Base-by-base conservation (phyloP, 2,113 vertebrate species). In the Colinus virginianus region DNA sequence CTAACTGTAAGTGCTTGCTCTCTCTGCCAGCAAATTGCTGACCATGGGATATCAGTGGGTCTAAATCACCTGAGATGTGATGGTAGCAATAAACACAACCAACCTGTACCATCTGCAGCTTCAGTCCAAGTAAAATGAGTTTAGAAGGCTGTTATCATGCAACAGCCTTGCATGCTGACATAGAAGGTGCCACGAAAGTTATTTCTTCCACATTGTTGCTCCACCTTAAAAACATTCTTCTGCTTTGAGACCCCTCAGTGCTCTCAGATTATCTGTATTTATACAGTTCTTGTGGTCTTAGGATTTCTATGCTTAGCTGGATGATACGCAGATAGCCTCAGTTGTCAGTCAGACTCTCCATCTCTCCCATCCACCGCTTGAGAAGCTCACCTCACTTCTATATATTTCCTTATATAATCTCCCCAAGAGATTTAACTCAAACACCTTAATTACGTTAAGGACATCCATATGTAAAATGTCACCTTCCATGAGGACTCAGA, bases 231-330 rank as follows among this genome's bases (percentile, higher is more conserved):
- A 92, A 77, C 26, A 79, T 21, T 72, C 19, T 81, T 94, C 74
- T 88, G 53, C 81, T 93, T 84, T 6, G 25, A 84, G 78, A 87
- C 42, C 30, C 15, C 66, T 87, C 64, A 25, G 25, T 68, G 34
- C 79, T 89, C 38, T 92, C 84, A 36, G 71, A 85, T 86, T 78
- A 84, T 94, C 91, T 80, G 76, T 89, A 80, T 88, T 93, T 96
- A 88, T 74, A 38, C n/a, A 46, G 21, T 89, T 56, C 38, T 76
- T 82, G 20, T 62, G 75, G 91, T 92, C 70, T 63, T 82, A 32
- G 48, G 40, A 84, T 89, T 74, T 26, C 28, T 59, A 20, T 91
- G 79, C 88, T 89, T 90, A 85, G 13, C 61, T 88, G 82, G 68
- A 93, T 81, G 92, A 94, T 72, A 58, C 43, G 45, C 74, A 94